These are phyloP conservation scores for Drosophila ercepeae DNA, from an alignment of 1,140 invertebrate genomes.

Conservation along the genomic window DNA sequence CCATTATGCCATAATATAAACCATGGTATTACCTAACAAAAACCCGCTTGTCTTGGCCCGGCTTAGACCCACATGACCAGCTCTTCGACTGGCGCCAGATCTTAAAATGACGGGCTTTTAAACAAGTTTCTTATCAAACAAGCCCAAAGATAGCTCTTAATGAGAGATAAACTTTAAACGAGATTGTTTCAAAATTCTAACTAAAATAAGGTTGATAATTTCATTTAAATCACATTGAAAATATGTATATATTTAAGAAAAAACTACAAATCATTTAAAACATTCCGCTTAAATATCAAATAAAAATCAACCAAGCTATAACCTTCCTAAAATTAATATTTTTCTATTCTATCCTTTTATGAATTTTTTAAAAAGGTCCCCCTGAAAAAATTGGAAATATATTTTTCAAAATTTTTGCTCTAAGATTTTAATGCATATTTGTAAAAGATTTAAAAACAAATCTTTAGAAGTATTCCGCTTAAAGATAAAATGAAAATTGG, in stretches of 20 bases:
- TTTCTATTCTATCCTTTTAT: too few relatives aligned
- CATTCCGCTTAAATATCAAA: too few relatives aligned
- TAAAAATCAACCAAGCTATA: too few relatives aligned
- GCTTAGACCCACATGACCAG: constrained; percentile 17
- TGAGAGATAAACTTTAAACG: neutral
- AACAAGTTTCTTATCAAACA: neutral
- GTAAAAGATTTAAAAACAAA: neutral
- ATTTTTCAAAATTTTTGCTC: too few relatives aligned
- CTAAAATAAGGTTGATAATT: neutral
- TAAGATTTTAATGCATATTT: too few relatives aligned
- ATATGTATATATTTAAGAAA: too few relatives aligned
- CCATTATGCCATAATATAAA: neutral
- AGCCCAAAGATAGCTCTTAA: neutral
- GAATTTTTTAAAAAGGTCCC: too few relatives aligned
- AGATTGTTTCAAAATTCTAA: too few relatives aligned
- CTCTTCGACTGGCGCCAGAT: constrained; percentile 20
- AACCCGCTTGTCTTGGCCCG: constrained; percentile 6
- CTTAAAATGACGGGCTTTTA: neutral
- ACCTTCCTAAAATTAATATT: too few relatives aligned
- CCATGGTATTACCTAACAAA: constrained; percentile 25
- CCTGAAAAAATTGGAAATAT: too few relatives aligned
- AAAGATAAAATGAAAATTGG: too few relatives aligned
- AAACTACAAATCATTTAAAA: too few relatives aligned
- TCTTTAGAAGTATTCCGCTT: neutral
- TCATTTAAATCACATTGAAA: neutral